These are phyloP conservation scores for Aphaenogaster rudis DNA, from an alignment of 1,140 invertebrate genomes.

Conservation along the genomic window DNA sequence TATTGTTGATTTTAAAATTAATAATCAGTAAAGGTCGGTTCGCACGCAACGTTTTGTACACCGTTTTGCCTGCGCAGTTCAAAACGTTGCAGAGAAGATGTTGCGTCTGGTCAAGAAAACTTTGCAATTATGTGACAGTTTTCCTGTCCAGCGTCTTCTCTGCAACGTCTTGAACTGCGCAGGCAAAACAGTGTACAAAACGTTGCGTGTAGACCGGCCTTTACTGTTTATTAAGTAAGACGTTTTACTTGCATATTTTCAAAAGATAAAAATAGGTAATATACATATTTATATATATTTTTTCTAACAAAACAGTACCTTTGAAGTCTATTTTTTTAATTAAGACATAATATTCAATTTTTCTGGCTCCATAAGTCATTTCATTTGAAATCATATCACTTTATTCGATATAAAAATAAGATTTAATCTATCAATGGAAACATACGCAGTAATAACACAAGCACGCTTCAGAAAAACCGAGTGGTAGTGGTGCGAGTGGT, in stretches of 20 bases:
- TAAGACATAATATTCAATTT: neutral
- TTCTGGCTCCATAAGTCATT: neutral
- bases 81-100: too few relatives aligned
- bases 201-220: too few relatives aligned
- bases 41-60: too few relatives aligned
- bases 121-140: too few relatives aligned
- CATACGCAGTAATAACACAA: neutral
- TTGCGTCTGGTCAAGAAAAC: too few relatives aligned
- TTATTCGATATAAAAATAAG: neutral
- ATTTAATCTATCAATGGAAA: neutral
- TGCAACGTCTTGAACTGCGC: too few relatives aligned
- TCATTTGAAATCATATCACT: neutral
- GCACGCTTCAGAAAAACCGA: neutral
- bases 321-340: neutral
- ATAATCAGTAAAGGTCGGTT: neutral
- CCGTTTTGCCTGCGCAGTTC: too few relatives aligned
- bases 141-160: too few relatives aligned
- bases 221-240: neutral
- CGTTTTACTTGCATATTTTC: neutral
- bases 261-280: conserved; percentile 4
- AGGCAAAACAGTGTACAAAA: too few relatives aligned
- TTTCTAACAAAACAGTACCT: neutral
- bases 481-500: too few relatives aligned
- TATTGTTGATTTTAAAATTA: neutral
- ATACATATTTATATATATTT: neutral